Base-by-base conservation (phyloP, 2,888 invertebrate genomes). In the Cheilosia urbana region DNA sequence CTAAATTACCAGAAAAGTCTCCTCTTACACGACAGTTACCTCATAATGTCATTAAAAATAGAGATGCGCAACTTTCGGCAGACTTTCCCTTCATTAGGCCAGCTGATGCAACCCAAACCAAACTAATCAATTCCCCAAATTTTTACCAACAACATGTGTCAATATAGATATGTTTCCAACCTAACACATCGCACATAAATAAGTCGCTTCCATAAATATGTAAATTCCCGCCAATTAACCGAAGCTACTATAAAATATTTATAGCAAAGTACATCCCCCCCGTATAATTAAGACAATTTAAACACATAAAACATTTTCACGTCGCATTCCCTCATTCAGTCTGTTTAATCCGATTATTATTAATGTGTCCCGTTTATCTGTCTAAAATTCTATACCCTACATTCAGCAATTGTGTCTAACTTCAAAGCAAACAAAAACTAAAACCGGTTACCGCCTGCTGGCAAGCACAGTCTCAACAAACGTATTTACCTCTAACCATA, bases 341-440 rank as follows among this genome's bases (percentile, higher is more conserved):
- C 15, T 51, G 5, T 4, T 24, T 69, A 68, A 60, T 69, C 53
- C 53, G 62, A 62, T 62, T 62, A 53, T 53, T 53, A 62, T 62
- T 69, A 53, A 47, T 27, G 47, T 24, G 2, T 27, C 3, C 45
- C 68, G 60, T 51, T 66, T 53, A 60, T 60, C 66, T 27, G 6
- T 47, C 55, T 30, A 27, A 19, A 13, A 60, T 60, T 63, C 34
- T 77, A 30, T 30, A 45, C 11, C 68, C 77, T 77, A 69, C 53
- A 69, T 77, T 77, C 53, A 30, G 19, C 5, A 47, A 51, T 34
- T 68, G 34, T 60, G 21, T 51, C 60, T 34, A 47, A 60, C 73
- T 37, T 49, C 47, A 37, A 65, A 37, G 51, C 51, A 19, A 19
- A 57, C 19, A 17, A 4, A 21, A 17, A 7, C 9, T 30, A 30